Evolutionary conservation across 2,113 vertebrate species (phyloP).

Genomic region (Pomatostomus ruficeps): DNA sequence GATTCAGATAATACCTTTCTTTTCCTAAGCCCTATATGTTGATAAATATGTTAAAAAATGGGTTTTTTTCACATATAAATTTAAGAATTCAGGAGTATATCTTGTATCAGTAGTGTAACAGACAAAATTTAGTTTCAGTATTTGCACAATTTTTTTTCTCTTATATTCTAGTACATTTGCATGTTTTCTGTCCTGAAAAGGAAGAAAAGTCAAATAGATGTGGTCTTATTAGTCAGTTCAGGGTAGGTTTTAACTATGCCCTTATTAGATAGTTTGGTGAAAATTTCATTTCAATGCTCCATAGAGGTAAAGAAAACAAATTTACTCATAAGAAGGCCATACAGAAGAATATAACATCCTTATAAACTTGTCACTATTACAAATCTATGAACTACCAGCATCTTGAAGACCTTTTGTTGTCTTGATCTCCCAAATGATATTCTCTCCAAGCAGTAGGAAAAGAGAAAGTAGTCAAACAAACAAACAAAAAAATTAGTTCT

Average conservation of each 20-base stretch:
- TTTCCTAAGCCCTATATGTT: neutral
- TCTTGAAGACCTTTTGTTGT: neutral
- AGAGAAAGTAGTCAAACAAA: neutral
- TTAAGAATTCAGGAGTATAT: neutral
- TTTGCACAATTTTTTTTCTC: neutral
- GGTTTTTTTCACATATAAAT: neutral
- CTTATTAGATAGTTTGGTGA: neutral
- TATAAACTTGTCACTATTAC: neutral
- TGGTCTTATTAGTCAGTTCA: neutral
- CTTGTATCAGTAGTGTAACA: neutral
- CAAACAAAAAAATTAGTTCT: neutral
- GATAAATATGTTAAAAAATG: neutral
- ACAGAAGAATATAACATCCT: neutral
- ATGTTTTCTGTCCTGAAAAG: neutral
- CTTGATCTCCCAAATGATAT: neutral
- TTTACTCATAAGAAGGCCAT: neutral
- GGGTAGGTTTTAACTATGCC: neutral
- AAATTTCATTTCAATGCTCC: neutral
- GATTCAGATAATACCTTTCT: neutral
- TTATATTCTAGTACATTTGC: neutral
- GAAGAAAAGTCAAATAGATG: neutral
- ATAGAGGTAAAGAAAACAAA: neutral
- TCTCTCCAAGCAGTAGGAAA: neutral
- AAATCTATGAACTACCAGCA: neutral
- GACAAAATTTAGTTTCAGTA: neutral